Percentiles rank a stretch among this genome's conserved stretches.
phyloP scores from a whole-genome alignment of 2,888 invertebrate genomes.

The Zonitis immaculata region DNA sequence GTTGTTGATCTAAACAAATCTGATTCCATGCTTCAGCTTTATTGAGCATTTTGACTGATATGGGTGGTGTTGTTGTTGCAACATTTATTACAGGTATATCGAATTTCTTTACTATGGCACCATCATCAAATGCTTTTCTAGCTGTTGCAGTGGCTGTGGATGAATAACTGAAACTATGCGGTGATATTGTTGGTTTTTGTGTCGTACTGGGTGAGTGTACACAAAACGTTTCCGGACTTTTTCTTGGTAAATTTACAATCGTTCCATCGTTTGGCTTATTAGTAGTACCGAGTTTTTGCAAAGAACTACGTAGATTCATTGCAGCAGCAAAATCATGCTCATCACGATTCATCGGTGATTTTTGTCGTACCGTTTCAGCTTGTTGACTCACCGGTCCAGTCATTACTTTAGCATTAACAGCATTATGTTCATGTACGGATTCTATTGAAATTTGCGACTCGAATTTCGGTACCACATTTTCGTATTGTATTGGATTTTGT shows the following conservation, averaged over 20 bases:
- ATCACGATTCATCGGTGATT: constrained; percentile 55
- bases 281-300: constrained; percentile 49
- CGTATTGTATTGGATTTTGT: too few species aligned
- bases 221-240: background rate
- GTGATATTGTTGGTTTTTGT: constrained; percentile 1
- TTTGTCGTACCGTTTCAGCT: constrained; percentile 58
- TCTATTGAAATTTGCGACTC: constrained; percentile 40
- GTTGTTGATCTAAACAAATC: constrained; percentile 50
- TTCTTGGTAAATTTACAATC: background rate
- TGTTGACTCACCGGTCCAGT: constrained; percentile 67
- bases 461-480: constrained; percentile 31
- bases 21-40: constrained; percentile 82
- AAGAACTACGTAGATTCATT: constrained; percentile 52
- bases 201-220: too few species aligned
- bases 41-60: constrained; percentile 48
- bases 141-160: constrained; percentile 20
- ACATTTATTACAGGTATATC: constrained; percentile 44
- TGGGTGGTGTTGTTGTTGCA: constrained; percentile 28
- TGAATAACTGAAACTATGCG: constrained; percentile 22
- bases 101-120: constrained; percentile 47
- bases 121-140: constrained; percentile 41
- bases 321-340: constrained; percentile 55
- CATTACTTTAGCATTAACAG: constrained; percentile 69
- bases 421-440: constrained; percentile 52
- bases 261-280: constrained; percentile 21